phyloP scores from a whole-genome alignment of 2,113 vertebrate species.

The Cettia cetti region DNA sequence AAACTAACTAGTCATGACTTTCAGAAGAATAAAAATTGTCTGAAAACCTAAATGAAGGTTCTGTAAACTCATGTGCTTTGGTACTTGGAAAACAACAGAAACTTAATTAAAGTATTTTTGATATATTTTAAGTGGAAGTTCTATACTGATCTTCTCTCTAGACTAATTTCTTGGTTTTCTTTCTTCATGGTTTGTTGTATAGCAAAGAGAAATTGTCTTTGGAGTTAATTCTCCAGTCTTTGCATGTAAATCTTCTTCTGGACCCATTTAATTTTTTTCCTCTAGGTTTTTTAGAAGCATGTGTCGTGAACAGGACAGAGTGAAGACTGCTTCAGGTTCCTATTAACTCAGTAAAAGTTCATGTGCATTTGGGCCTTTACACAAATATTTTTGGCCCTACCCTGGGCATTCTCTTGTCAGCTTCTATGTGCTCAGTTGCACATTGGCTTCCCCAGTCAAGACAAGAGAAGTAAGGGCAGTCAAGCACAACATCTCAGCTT shows the following conservation, averaged over 20 bases:
- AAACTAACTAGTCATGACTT: background rate
- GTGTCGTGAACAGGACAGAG: background rate
- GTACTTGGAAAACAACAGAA: background rate
- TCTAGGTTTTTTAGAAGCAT: background rate
- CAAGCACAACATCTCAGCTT: background rate
- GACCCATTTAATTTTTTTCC: background rate
- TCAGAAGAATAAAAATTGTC: background rate
- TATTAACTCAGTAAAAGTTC: background rate
- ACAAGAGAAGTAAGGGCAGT: background rate
- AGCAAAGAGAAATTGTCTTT: background rate
- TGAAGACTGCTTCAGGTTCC: background rate
- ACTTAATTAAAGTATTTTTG: background rate
- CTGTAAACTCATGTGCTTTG: background rate
- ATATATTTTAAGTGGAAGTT: background rate
- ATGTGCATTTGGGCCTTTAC: background rate
- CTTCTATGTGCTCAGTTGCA: background rate
- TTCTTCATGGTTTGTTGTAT: background rate
- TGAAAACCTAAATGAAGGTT: background rate
- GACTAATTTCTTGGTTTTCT: background rate
- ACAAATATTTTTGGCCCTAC: background rate
- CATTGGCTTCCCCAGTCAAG: fast-evolving
- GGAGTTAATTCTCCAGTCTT: background rate
- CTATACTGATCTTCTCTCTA: background rate
- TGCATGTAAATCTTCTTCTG: background rate
- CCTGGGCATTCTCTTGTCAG: background rate